phyloP scores from a whole-genome alignment of 2,113 vertebrate species.

The Petrocephalus zakoni region DNA sequence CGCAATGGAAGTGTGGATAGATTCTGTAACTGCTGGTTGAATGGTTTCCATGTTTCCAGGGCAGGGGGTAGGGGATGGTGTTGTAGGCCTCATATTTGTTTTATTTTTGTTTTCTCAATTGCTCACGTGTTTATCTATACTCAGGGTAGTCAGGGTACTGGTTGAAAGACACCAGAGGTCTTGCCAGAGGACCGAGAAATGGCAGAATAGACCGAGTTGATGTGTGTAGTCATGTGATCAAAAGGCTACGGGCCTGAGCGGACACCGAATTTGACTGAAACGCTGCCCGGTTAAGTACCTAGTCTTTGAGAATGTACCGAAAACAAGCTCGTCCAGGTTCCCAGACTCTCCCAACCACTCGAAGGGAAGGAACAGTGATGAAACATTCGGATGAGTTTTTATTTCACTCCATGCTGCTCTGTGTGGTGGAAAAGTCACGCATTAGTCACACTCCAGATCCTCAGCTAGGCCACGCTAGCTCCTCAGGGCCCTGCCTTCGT shows the following conservation, averaged over 20 bases:
- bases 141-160: background rate
- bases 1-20: background rate
- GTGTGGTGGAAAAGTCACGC: constrained; percentile 11
- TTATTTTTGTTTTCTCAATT: background rate
- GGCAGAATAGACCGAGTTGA: background rate
- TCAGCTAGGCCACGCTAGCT: background rate
- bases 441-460: background rate
- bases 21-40: background rate
- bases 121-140: background rate
- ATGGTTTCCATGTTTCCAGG: background rate
- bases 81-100: background rate
- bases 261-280: background rate
- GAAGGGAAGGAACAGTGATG: background rate
- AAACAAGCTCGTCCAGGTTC: background rate
- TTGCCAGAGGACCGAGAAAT: background rate
- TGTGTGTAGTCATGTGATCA: background rate
- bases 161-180: background rate
- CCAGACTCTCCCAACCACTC: background rate
- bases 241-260: background rate
- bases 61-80: background rate
- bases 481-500: background rate
- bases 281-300: background rate
- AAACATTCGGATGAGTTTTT: background rate
- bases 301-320: background rate
- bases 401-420: background rate